Percentiles rank a stretch among this genome's conserved stretches.
These are phyloP conservation scores for Frieseomelitta varia DNA, from an alignment of 1,140 invertebrate species.

Conservation along the genomic window DNA sequence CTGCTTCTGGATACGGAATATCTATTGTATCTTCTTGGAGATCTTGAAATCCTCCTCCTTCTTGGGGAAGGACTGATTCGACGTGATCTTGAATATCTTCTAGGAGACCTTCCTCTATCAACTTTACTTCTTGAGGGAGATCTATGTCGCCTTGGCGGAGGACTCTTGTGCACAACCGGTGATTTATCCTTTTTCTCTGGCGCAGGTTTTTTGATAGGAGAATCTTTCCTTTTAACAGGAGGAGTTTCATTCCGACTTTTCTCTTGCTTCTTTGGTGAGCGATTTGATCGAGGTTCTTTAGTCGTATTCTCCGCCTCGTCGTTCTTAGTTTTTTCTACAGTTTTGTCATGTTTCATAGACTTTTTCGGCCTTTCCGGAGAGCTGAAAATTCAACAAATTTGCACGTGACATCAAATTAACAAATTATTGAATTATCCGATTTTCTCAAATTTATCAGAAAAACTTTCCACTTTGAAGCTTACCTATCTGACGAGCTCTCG, in stretches of 20 bases:
- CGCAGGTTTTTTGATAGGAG: constrained; percentile 53
- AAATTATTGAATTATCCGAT: not conserved
- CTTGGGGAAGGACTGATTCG: constrained; percentile 70
- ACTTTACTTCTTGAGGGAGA: constrained; percentile 63
- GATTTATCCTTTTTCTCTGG: constrained; percentile 61
- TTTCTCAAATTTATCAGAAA: not conserved
- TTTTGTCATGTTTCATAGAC: constrained; percentile 69
- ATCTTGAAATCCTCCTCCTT: constrained; percentile 68
- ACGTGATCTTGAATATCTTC: constrained; percentile 71
- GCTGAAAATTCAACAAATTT: constrained; percentile 55
- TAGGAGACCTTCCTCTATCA: constrained; percentile 69
- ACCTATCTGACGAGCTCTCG: constrained; percentile 77
- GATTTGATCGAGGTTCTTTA: constrained; percentile 54
- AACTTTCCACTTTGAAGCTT: constrained; percentile 9
- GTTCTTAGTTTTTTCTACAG: constrained; percentile 56
- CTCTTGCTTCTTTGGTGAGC: constrained; percentile 68
- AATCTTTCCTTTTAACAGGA: constrained; percentile 66
- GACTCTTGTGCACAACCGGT: constrained; percentile 51
- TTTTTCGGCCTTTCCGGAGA: constrained; percentile 75
- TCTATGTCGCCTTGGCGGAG: constrained; percentile 58
- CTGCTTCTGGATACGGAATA: constrained; percentile 74
- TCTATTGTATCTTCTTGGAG: constrained; percentile 70
- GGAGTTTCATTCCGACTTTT: constrained; percentile 66
- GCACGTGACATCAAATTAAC: not conserved
- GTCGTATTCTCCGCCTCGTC: constrained; percentile 61